These are phyloP conservation scores for Drosophila leonis DNA, from an alignment of 2,888 invertebrate species.

Conservation along the genomic window DNA sequence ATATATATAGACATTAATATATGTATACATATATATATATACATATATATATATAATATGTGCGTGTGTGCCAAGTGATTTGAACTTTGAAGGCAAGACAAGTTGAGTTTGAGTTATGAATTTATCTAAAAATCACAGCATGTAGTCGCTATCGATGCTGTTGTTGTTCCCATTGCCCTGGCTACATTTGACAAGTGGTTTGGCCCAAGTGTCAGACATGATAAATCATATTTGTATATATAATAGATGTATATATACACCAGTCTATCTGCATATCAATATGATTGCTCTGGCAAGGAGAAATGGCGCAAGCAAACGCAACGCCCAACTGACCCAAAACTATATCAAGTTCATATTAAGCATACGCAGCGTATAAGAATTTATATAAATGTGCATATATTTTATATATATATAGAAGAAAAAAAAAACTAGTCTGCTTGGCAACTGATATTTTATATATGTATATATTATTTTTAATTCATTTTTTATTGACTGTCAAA, in stretches of 20 bases:
- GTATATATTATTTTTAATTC: not conserved
- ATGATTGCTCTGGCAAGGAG: slow-evolving; percentile 27
- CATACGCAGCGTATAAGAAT: slow-evolving; percentile 59
- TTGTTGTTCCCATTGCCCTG: slow-evolving; percentile 42
- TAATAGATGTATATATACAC: slow-evolving; percentile 9
- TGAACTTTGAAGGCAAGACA: slow-evolving; percentile 82
- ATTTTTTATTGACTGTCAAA: slow-evolving; percentile 1
- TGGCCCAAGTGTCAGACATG: slow-evolving; percentile 79
- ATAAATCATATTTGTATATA: slow-evolving; percentile 67
- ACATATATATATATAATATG: not conserved
- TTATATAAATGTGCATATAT: not conserved
- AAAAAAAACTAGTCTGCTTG: slow-evolving; percentile 10
- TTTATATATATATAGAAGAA: not conserved
- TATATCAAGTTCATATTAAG: slow-evolving; percentile 39
- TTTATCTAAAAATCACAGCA: slow-evolving; percentile 80
- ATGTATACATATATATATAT: slow-evolving; percentile 2
- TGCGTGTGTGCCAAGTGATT: slow-evolving; percentile 72
- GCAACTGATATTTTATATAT: not conserved
- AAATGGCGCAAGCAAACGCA: slow-evolving; percentile 55
- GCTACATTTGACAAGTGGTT: slow-evolving; percentile 76
- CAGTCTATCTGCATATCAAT: slow-evolving; percentile 34
- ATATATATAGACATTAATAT: too few relatives aligned
- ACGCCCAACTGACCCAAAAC: slow-evolving; percentile 46
- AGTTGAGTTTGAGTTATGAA: slow-evolving; percentile 77
- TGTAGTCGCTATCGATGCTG: slow-evolving; percentile 67